phyloP scores from a whole-genome alignment of 2,113 vertebrate genomes.

The Grammomys dolichurus region DNA sequence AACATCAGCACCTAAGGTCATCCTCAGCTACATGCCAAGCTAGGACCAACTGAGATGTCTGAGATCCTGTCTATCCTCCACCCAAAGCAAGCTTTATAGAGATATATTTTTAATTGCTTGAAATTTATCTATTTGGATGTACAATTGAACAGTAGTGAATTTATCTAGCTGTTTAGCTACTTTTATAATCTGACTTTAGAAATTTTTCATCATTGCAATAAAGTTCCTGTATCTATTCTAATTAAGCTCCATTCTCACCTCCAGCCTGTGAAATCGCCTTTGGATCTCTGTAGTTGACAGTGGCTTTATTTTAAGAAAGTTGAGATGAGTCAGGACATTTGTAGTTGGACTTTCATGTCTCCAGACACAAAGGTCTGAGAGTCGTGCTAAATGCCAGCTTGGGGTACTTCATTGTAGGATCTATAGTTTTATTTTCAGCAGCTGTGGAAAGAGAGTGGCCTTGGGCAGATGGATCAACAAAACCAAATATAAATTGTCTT shows the following conservation, averaged over 20 bases:
- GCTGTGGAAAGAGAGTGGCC: neutral
- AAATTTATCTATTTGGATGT: neutral
- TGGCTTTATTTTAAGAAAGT: slow-evolving; percentile 18
- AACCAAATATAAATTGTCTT: neutral
- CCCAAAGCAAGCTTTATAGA: neutral
- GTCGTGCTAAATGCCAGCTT: neutral
- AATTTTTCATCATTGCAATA: accelerated
- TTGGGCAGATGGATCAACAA: neutral
- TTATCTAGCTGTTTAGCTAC: neutral
- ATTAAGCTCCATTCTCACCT: neutral
- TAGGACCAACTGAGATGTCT: neutral
- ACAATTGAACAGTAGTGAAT: neutral
- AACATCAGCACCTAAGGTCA: neutral
- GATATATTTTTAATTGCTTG: neutral
- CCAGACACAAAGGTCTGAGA: neutral
- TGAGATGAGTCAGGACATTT: neutral
- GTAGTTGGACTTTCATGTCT: neutral
- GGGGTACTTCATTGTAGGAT: neutral
- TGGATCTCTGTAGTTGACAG: neutral
- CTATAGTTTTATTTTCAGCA: slow-evolving; percentile 11
- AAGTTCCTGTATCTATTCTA: neutral
- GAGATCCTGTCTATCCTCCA: neutral
- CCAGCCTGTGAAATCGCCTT: neutral
- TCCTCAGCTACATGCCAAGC: neutral
- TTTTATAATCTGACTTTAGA: neutral